A percentile compares a stretch with the other conserved stretches of the same genome.
These are phyloP conservation scores for Habroteleia sp. DNA, from an alignment of 2,888 invertebrate species.

Conservation along the genomic window DNA sequence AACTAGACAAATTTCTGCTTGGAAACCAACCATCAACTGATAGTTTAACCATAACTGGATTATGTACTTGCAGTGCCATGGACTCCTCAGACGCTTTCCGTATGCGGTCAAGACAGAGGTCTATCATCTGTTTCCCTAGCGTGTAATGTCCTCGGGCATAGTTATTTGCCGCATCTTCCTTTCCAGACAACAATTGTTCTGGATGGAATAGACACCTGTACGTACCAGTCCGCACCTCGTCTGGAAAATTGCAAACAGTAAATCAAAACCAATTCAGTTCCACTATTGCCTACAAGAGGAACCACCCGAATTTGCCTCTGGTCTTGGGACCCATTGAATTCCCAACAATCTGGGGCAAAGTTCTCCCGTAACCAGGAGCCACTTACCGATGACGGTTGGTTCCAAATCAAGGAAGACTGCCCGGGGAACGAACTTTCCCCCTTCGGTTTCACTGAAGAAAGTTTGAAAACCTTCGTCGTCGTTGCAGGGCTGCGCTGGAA, in stretches of 20 bases:
- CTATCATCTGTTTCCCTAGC: slow-evolving; percentile 13
- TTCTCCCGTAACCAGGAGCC: slow-evolving; percentile 13
- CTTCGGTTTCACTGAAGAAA: slow-evolving; percentile 91
- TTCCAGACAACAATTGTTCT: slow-evolving; percentile 15
- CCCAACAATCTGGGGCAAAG: slow-evolving; percentile 16
- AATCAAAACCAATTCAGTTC: too few species aligned
- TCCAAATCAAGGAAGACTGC: slow-evolving; percentile 93
- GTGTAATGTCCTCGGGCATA: slow-evolving; percentile 28
- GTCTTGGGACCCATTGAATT: slow-evolving; percentile 26
- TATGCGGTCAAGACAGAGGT: slow-evolving; percentile 1
- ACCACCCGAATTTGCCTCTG: too few species aligned
- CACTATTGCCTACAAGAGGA: too few species aligned
- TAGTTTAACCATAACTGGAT: too few species aligned
- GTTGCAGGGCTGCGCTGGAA: slow-evolving; percentile 80
- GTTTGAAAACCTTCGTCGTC: slow-evolving; percentile 84
- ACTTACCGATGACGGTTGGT: slow-evolving; percentile 90
- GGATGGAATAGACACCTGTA: slow-evolving; percentile 10
- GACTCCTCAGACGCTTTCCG: slow-evolving; percentile 16
- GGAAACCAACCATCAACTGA: too few species aligned
- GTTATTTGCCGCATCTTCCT: slow-evolving; percentile 22
- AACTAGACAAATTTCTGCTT: too few species aligned
- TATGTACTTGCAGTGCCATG: slow-evolving; percentile 6
- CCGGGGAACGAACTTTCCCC: slow-evolving; percentile 94
- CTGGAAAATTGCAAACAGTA: too few species aligned
- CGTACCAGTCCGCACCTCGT: slow-evolving; percentile 11